phyloP scores from a whole-genome alignment of 2,797 vertebrate genomes.

The Ctenochaetus hawaiiensis region DNA sequence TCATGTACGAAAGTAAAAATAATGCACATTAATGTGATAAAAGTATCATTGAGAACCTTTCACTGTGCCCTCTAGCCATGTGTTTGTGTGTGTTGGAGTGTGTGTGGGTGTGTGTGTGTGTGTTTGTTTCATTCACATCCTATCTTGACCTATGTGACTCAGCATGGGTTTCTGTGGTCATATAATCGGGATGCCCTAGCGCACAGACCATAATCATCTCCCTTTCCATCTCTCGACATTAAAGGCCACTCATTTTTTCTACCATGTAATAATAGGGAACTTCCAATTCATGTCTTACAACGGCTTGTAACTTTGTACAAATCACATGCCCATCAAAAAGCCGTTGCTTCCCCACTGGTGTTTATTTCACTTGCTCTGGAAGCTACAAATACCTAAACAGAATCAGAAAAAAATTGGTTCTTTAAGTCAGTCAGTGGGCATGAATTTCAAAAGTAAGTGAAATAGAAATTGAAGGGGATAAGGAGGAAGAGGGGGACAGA shows the following conservation, averaged over 20 bases:
- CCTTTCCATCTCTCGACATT: conserved; percentile 80
- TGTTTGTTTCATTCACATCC: conserved; percentile 68
- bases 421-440: not conserved
- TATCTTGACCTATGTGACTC: conserved; percentile 78
- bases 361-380: conserved; percentile 48
- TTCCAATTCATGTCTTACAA: conserved; percentile 73
- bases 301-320: conserved; percentile 78
- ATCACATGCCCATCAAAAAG: conserved; percentile 70
- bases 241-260: conserved; percentile 79
- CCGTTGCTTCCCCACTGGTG: conserved; percentile 43
- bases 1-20: conserved; percentile 13
- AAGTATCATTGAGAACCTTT: conserved; percentile 34
- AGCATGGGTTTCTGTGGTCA: conserved; percentile 77
- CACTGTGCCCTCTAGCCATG: conserved; percentile 5
- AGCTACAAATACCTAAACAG: not conserved
- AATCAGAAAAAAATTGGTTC: conserved; percentile 10
- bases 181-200: conserved; percentile 79
- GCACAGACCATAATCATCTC: conserved; percentile 84
- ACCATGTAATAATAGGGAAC: conserved; percentile 82
- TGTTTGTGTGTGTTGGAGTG: no score
- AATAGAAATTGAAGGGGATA: not conserved
- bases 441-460: not conserved
- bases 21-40: conserved; percentile 13
- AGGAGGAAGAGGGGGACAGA: conserved; percentile 18
- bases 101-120: not conserved